A percentile compares a stretch with the other conserved stretches of the same genome.
phyloP scores from a whole-genome alignment of 2,797 vertebrate species.

The Sylvia borin region DNA sequence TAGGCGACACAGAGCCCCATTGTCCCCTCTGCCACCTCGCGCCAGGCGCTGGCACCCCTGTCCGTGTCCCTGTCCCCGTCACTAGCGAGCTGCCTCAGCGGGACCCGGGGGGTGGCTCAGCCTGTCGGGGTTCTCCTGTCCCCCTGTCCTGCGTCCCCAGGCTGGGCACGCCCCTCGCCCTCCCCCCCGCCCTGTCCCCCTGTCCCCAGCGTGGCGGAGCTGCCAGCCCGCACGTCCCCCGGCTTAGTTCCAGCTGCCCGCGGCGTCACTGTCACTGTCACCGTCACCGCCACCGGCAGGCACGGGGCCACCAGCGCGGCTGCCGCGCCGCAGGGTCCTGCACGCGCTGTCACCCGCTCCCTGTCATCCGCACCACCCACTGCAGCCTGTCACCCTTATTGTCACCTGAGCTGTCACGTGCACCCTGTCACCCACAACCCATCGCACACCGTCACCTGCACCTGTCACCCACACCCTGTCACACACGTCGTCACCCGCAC shows the following conservation, averaged over 20 bases:
- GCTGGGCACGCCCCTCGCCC: background rate
- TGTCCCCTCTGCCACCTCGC: conserved; percentile 24
- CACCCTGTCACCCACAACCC: background rate
- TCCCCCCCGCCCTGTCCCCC: background rate
- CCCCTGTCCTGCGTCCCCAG: background rate
- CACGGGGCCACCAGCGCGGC: background rate
- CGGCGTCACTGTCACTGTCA: background rate
- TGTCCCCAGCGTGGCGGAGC: background rate
- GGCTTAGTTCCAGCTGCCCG: conserved; percentile 1
- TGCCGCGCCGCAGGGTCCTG: background rate
- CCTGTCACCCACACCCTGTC: background rate
- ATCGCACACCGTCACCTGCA: background rate
- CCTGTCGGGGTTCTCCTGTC: background rate
- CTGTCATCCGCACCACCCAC: background rate
- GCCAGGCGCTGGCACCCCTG: conserved; percentile 1
- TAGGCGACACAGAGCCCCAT: conserved; percentile 51
- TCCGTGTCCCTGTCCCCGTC: background rate
- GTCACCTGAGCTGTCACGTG: background rate
- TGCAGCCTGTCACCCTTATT: background rate
- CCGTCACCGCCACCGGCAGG: background rate
- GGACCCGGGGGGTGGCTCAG: background rate
- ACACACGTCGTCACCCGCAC: background rate
- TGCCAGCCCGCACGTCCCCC: background rate
- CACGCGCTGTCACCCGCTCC: background rate
- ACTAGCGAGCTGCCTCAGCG: background rate